These are phyloP conservation scores for Passer montanus DNA, from an alignment of 2,113 vertebrate genomes.

Conservation along the genomic window DNA sequence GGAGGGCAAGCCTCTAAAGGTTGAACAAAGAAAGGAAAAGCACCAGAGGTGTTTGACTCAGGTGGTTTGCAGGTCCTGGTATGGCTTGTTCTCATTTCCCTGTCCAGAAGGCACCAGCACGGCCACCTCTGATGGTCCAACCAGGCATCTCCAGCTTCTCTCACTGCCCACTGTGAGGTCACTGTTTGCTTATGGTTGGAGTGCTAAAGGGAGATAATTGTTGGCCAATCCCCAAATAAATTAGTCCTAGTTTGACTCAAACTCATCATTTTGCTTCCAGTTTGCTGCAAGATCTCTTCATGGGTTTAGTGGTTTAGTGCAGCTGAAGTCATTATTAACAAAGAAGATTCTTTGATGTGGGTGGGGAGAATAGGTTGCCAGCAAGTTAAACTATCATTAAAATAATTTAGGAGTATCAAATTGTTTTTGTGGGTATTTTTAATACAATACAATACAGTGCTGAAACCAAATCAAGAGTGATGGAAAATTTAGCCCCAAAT, in stretches of 20 bases:
- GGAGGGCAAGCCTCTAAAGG: fast-evolving
- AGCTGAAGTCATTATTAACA: background rate
- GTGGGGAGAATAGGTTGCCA: background rate
- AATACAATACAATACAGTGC: fast-evolving
- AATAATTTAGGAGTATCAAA: background rate
- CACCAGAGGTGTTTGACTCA: background rate
- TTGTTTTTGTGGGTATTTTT: background rate
- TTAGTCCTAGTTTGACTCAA: background rate
- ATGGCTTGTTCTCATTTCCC: background rate
- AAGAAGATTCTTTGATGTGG: background rate
- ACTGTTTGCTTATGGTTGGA: background rate
- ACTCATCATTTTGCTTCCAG: background rate
- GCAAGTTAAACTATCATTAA: background rate
- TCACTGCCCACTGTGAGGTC: fast-evolving
- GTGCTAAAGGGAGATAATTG: background rate
- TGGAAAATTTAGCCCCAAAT: background rate
- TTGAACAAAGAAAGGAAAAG: background rate
- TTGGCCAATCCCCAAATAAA: background rate
- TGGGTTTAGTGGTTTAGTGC: background rate
- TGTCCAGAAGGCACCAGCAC: background rate
- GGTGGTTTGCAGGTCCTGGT: background rate
- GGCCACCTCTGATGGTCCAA: background rate
- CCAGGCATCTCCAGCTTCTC: background rate
- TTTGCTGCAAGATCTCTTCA: background rate
- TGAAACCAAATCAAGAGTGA: background rate